These are phyloP conservation scores for Planococcus citri DNA, from an alignment of 1,140 invertebrate genomes.

Conservation along the genomic window DNA sequence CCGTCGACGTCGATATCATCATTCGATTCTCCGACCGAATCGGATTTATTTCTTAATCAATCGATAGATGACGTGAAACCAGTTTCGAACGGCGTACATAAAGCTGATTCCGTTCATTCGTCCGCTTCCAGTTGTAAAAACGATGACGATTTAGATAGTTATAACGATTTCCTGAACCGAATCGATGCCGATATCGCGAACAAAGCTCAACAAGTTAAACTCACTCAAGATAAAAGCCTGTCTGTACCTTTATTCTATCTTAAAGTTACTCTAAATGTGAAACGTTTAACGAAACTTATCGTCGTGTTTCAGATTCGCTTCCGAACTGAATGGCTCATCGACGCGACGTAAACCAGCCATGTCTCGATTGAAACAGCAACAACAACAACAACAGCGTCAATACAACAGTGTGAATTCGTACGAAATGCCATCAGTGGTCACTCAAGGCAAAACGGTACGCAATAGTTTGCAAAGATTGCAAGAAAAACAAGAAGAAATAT, in stretches of 20 bases:
- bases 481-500: slow-evolving; percentile 73
- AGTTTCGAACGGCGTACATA: not conserved
- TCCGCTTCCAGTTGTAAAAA: slow-evolving; percentile 20
- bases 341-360: slow-evolving; percentile 6
- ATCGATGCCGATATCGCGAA: slow-evolving; percentile 74
- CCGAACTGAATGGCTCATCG: not conserved
- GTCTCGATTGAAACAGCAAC: slow-evolving; percentile 14
- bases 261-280: not conserved
- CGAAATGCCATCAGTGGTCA: slow-evolving; percentile 50
- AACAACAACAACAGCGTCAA: slow-evolving; percentile 22
- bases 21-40: slow-evolving; percentile 16
- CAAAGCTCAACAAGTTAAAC: slow-evolving; percentile 71
- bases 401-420: not conserved
- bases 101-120: not conserved
- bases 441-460: slow-evolving; percentile 60
- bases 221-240: slow-evolving; percentile 61
- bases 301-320: not conserved
- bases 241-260: slow-evolving; percentile 41
- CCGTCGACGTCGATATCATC: slow-evolving; percentile 12
- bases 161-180: slow-evolving; percentile 71
- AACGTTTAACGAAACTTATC: not conserved
- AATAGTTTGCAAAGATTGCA: slow-evolving; percentile 65
- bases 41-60: slow-evolving; percentile 21
- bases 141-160: slow-evolving; percentile 34
- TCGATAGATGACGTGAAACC: slow-evolving; percentile 12